These are phyloP conservation scores for Notolepis coatsorum DNA, from an alignment of 2,797 vertebrate genomes.

Conservation along the genomic window DNA sequence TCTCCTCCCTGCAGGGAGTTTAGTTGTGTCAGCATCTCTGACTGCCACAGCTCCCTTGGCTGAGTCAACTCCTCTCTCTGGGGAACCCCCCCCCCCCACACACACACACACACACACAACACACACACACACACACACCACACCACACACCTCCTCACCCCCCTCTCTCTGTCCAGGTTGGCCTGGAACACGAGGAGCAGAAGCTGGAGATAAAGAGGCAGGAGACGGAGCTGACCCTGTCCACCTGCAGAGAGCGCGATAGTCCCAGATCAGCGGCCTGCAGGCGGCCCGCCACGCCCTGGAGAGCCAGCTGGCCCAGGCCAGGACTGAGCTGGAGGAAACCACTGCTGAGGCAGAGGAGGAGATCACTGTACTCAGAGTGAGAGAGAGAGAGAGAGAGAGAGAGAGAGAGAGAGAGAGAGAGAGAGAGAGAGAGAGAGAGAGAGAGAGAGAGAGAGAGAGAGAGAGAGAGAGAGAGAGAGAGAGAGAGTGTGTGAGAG, in stretches of 20 bases:
- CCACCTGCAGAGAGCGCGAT: conserved; percentile 94
- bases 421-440: background rate
- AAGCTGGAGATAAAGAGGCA: conserved; percentile 95
- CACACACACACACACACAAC: no score
- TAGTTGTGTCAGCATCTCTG: conserved; percentile 6
- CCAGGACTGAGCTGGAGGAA: conserved; percentile 95
- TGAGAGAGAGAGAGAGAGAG: conserved; percentile 56
- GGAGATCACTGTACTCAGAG: conserved; percentile 96
- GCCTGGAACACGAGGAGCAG: conserved; percentile 93
- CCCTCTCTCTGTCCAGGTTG: conserved; percentile 79
- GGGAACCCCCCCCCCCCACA: background rate
- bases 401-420: background rate
- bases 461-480: background rate
- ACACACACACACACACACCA: no score
- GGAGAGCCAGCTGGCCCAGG: conserved; percentile 93
- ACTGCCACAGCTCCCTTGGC: no score
- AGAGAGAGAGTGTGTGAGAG: no score
- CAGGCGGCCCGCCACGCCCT: conserved; percentile 90
- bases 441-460: background rate
- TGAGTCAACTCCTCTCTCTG: background rate
- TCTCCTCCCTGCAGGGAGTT: conserved; percentile 2
- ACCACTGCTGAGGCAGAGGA: conserved; percentile 96
- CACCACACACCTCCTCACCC: background rate
- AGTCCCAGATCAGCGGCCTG: conserved; percentile 90
- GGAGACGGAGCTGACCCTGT: conserved; percentile 92